Base-by-base conservation (phyloP, 1,140 invertebrate genomes). In the Hycleus phaleratus region DNA sequence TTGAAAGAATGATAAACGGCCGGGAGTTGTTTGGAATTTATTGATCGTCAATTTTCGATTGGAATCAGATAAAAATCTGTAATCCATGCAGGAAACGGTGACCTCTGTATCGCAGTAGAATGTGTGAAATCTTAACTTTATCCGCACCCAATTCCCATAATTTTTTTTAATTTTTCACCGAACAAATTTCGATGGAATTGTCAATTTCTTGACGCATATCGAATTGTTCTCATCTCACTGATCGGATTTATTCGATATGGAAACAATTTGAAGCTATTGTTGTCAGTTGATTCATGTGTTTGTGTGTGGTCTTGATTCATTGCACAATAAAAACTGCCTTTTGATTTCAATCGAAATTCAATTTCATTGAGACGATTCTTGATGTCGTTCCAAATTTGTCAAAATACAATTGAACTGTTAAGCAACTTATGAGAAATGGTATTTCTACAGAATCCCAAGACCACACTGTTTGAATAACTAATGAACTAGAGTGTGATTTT, bases 81-180 rank as follows among this genome's bases (percentile, higher is more conserved):
- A 45, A 38, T 25, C 58, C 62, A 32, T 65, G 65, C 38, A 67
- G 57, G 38, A 60, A 63, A 8, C 65, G 58, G 12, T 62, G 59
- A 43, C 64, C 64, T 59, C 64, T 60, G 55, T 67, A 65, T 7
- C 4, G 7, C 62, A 49, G 49, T 58, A 71, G 48, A 63, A 64
- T 40, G 58, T 64, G 7, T 61, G 64, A 47, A 69, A 59, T 11
- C 58, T 49, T 26, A 68, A 25, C 45, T 2, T 68, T 48, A 52
- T 69, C 64, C 40, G 69, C 51, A 48, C 65, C 64, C 9, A 71
- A 70, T 68, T 59, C 66, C 67, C 65, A 70, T 70, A 25, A 52
- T 32, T 32, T 7, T 7, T 7, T 32, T 32, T 7, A 32, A 32
- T 4, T 32, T 32, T 32, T 5, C 32, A 32, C 32, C 32, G 3